A percentile compares a stretch with the other conserved stretches of the same genome.
Evolutionary conservation across 2,113 vertebrate species (phyloP).

Genomic region (Podilymbus podiceps): DNA sequence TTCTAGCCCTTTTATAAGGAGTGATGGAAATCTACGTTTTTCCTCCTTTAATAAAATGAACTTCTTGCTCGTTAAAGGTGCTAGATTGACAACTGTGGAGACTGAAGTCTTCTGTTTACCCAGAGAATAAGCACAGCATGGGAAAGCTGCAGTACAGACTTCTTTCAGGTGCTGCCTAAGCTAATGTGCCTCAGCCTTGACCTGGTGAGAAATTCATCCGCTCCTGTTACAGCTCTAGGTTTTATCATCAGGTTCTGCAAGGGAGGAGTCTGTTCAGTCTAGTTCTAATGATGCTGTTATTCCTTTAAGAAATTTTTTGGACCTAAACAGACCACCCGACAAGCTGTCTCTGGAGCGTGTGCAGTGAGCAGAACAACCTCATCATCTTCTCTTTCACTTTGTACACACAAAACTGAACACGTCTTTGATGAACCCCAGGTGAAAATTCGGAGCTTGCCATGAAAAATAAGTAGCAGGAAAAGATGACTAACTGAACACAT

Average conservation of each 20-base stretch:
- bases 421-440: constrained; percentile 55
- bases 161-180: not conserved
- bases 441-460: constrained; percentile 46
- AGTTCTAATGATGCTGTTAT: not conserved
- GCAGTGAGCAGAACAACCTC: constrained; percentile 32
- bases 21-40: constrained; percentile 19
- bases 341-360: not conserved
- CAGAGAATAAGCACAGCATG: not conserved
- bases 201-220: not conserved
- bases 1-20: constrained; percentile 42
- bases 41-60: not conserved
- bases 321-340: constrained; percentile 29
- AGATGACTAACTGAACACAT: constrained; percentile 17
- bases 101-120: constrained; percentile 39
- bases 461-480: constrained; percentile 61
- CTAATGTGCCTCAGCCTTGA: not conserved
- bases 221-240: not conserved
- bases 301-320: not conserved
- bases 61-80: constrained; percentile 17
- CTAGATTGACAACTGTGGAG: not conserved
- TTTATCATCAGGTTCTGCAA: not conserved
- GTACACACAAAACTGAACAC: not conserved
- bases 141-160: not conserved
- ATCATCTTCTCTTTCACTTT: not conserved
- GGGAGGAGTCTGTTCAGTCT: not conserved